These are phyloP conservation scores for Pandemis cinnamomeana DNA, from an alignment of 2,888 invertebrate species.

Conservation along the genomic window DNA sequence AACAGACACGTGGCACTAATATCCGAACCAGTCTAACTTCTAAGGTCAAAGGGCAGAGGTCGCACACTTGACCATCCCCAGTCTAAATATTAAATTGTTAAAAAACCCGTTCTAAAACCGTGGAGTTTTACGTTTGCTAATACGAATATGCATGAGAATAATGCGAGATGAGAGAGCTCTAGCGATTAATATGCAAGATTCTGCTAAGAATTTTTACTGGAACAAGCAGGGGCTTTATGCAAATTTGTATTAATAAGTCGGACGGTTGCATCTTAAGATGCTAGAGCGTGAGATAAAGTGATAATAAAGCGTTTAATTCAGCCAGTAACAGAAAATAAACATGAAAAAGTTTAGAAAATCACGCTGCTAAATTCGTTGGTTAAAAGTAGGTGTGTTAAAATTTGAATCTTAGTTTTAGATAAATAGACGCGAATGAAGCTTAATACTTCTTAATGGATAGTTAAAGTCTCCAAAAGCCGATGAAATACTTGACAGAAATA, in stretches of 20 bases:
- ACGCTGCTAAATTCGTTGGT: no score
- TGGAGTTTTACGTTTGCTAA: slow-evolving; percentile 24
- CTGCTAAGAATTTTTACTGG: slow-evolving; percentile 29
- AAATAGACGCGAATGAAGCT: neutral
- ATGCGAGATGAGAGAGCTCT: slow-evolving; percentile 25
- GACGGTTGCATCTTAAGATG: slow-evolving; percentile 27
- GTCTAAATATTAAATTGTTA: slow-evolving; percentile 23
- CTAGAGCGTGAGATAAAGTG: slow-evolving; percentile 34
- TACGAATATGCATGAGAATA: slow-evolving; percentile 23
- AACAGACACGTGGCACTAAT: slow-evolving; percentile 46
- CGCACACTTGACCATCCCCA: slow-evolving; percentile 37
- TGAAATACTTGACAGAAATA: no score
- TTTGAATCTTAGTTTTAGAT: neutral
- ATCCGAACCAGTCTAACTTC: slow-evolving; percentile 39
- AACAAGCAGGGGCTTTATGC: slow-evolving; percentile 37
- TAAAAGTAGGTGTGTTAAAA: neutral
- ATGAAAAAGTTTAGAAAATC: neutral
- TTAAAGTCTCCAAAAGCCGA: no score
- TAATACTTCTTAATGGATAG: neutral
- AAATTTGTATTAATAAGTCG: slow-evolving; percentile 35
- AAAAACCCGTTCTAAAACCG: slow-evolving; percentile 23
- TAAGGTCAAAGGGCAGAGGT: slow-evolving; percentile 39
- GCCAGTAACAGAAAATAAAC: neutral
- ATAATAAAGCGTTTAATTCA: neutral
- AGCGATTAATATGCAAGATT: slow-evolving; percentile 35